Base-by-base conservation (phyloP, 2,888 invertebrate species). In the Ashinkailepas kermadecensis region DNA sequence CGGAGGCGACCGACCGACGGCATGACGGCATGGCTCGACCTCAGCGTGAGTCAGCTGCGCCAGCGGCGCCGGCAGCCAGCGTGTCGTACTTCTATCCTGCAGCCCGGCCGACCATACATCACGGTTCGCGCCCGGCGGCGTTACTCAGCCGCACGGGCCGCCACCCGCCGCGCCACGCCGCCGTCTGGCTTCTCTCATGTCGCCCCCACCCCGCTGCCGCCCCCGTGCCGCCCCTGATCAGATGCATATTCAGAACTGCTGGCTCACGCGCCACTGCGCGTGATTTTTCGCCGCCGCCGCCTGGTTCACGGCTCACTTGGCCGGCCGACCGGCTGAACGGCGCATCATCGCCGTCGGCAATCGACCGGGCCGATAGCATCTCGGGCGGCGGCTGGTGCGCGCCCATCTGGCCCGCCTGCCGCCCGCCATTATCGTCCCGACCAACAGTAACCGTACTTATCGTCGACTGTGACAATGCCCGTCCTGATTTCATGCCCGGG, bases 361-460 rank as follows among this genome's bases (percentile, higher is more conserved):
- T 54, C 54, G 74, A 74, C 54, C 18, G 54, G 74, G 13, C 18
- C 65, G 65, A 65, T 65, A 65, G 12, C 18, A 74, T 74, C 62
- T 54, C 18, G 15, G 21, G 12, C n/a, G 25, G 80, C 64, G 8
- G 80, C 21, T 18, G 62, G 18, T 39, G 64, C 18, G 80, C 39
- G 39, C 64, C 80, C 80, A 80, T 54, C 62, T 65, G 65, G 80
- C 56, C n/a, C n/a, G 39, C n/a, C 65, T 13, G 65, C 11, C 12
- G 13, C 39, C 12, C 15, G 62, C 39, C 54, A 21, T 80, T 80
- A 74, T 74, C 74, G 15, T 15, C 54, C 54, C 3, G 54, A 25
- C 11, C 78, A 85, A 83, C 80, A 82, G 57, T 83, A 79, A 64
- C 39, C 74, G 25, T 54, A 15, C 70, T n/a, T 74, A 74, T 74